Base-by-base conservation (phyloP, 2,113 vertebrate species). In the Grammomys dolichurus region DNA sequence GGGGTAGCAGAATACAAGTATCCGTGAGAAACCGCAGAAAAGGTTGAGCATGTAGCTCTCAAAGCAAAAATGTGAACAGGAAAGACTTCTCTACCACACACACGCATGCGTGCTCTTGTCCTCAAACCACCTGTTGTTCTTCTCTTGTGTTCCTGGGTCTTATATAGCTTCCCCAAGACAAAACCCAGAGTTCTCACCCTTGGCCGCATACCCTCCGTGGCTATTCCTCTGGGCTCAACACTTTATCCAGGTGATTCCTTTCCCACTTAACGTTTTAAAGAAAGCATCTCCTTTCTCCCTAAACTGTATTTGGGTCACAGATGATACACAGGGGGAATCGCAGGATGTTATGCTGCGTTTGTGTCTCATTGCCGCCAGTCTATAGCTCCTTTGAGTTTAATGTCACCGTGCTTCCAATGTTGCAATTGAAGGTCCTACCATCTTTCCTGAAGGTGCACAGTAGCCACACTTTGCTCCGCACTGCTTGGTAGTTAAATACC, bases 1-100 rank as follows among this genome's bases (percentile, higher is more conserved):
- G 81, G 95, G 98, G 98, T 87, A 97, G 98, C 98, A 98, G 97
- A 98, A 43, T 40, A 97, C 97, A 98, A 96, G 91, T 80, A 95
- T 96, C 92, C 1, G 1, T 0, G 14, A 4, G 36, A 67, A 12
- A 26, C 10, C 7, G 2, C 58, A 4, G 54, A 8, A 8, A 60
- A 82, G 33, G 0, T 22, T 17, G 3, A 17, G 40, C 22, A 3
- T 0, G 1, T 2, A 10, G 3, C 40, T 2, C 40, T 0, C 43
- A 36, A 81, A 28, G 22, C 7, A 65, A 1, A 11, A 43, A n/a
- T 36, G 16, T 0, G 0, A 28, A 36, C 67, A 8, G 43, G 84
- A 8, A 5, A 43, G 28, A 60, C 24, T 22, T 20, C 65, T 31
- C 65, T 67, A 67, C 31, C 31, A 69, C 81, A 54, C 16, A n/a